Evolutionary conservation across 1,140 invertebrate genomes (phyloP).

Genomic region (Octopus bimaculoides): DNA sequence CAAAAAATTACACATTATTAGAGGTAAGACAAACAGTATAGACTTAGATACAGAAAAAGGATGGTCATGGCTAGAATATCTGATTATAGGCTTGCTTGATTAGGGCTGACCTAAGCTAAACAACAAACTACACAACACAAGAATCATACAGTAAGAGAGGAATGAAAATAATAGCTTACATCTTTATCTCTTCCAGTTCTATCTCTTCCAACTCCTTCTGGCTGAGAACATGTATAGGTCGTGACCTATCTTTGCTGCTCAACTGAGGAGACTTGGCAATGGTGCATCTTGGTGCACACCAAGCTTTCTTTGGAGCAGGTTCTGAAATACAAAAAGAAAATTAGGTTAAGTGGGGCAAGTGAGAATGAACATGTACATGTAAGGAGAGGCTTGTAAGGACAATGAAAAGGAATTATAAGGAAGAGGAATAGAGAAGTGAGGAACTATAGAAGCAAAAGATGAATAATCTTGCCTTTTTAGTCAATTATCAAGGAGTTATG

Average conservation of each 20-base stretch:
- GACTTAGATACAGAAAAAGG: neutral
- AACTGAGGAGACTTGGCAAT: constrained; percentile 49
- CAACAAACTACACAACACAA: neutral
- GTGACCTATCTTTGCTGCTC: constrained; percentile 30
- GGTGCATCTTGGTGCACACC: constrained; percentile 28
- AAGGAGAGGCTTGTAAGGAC: neutral
- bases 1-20: neutral
- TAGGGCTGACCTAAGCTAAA: neutral
- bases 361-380: constrained; percentile 10
- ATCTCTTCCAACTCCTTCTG: constrained; percentile 44
- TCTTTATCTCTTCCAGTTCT: constrained; percentile 51
- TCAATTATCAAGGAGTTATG: too few species aligned
- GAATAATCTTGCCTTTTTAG: too few species aligned
- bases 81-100: neutral
- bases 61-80: neutral
- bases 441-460: too few species aligned
- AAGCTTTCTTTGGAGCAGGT: neutral
- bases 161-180: constrained; percentile 27
- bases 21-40: neutral
- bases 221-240: constrained; percentile 36
- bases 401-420: too few species aligned
- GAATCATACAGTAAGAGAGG: neutral
- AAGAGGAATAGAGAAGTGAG: too few species aligned
- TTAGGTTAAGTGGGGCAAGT: neutral
- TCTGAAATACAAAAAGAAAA: neutral